phyloP scores from a whole-genome alignment of 2,797 vertebrate genomes.

The Pangasius krempfi region DNA sequence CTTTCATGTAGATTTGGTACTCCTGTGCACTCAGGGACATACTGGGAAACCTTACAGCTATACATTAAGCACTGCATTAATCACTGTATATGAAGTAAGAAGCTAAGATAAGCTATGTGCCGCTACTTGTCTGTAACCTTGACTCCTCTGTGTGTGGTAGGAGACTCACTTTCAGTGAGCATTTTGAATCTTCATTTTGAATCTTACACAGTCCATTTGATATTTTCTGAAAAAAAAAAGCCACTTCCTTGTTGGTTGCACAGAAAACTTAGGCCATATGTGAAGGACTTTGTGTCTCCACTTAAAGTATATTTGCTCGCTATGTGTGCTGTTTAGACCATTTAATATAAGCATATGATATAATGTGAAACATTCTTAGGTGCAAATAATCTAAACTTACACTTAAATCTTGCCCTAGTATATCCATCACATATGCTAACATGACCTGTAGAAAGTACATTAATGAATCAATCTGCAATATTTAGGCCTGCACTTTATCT shows the following conservation, averaged over 20 bases:
- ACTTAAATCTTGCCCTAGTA: not conserved
- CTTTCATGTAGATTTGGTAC: conserved; percentile 25
- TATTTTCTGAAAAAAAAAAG: not conserved
- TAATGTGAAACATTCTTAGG: not conserved
- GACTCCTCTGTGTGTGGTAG: not conserved
- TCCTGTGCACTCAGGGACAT: not conserved
- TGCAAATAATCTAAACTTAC: not conserved
- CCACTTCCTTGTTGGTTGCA: not conserved
- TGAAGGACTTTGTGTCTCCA: not conserved
- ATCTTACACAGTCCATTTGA: not conserved
- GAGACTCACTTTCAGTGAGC: not conserved
- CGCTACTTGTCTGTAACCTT: not conserved
- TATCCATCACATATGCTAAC: not conserved
- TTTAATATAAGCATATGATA: not conserved
- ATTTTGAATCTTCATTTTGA: too few relatives aligned
- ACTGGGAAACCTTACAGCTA: not conserved
- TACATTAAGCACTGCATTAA: conserved; percentile 7
- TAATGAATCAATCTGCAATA: not conserved
- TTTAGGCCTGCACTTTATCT: not conserved
- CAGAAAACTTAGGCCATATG: not conserved
- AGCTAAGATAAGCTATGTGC: not conserved
- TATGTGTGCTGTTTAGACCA: conserved; percentile 2
- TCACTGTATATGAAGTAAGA: not conserved
- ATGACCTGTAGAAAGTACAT: not conserved
- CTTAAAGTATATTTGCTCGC: conserved; percentile 1